Base-by-base conservation (phyloP, 2,888 invertebrate genomes). In the Atethmia centrago region DNA sequence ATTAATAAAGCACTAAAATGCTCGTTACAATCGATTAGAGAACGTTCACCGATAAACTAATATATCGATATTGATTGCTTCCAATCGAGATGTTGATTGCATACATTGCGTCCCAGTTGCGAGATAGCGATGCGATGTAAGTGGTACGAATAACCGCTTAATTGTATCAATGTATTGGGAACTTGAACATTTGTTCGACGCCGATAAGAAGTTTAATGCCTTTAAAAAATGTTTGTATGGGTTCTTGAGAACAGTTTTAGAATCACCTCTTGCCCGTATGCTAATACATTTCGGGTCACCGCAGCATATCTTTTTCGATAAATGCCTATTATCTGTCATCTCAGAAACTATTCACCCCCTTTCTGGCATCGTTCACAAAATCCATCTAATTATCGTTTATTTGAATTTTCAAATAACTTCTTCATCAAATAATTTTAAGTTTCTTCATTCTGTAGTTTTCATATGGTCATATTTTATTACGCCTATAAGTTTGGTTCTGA, bases 41-140 rank as follows among this genome's bases (percentile, higher is more conserved):
- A 80, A 83, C 63, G 71, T 79, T 74, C 70, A 71, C 68, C 70
- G 78, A 83, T 81, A 80, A 77, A 67, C 77, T 77, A 77, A 83
- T 86, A 78, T 55, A 70, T 85, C 40, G 69, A 73, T 80, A 79
- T 75, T 79, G 78, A 85, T 82, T 79, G 79, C 78, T 78, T 79
- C 66, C 81, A 75, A 86, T 82, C 66, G 74, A 85, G 79, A 81
- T 74, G 77, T 75, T 76, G 84, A 80, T 86, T 86, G 77, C 83
- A 79, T 72, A 74, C 69, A 78, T 74, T 74, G 76, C 78, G 78
- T 63, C 71, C 79, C 68, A 79, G 77, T 84, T 85, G 67, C 67
- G 64, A 84, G 82, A 84, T 77, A 85, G 69, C 71, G 59, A 64
- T 64, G 69, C 71, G 59, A 64, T 64, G 64, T 71, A 72, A 80